Evolutionary conservation across 2,888 invertebrate species (phyloP).

Genomic region (Ornithoptera alexandrae): DNA sequence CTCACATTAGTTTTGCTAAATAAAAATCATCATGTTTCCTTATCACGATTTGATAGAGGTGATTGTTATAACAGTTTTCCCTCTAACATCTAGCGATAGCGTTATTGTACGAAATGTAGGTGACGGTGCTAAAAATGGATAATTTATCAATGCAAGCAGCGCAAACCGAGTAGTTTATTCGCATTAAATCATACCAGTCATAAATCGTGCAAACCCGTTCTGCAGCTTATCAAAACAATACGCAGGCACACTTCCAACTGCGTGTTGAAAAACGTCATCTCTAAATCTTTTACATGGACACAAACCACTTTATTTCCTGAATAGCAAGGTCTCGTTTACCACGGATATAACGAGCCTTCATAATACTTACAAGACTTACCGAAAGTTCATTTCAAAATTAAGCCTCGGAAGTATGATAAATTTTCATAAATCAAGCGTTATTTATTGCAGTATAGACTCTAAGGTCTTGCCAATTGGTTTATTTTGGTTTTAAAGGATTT

Average conservation of each 20-base stretch:
- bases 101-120: slow-evolving; percentile 47
- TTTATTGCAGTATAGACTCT: slow-evolving; percentile 78
- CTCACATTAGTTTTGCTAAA: background rate
- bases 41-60: background rate
- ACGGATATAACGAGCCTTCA: slow-evolving; percentile 42
- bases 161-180: slow-evolving; percentile 76
- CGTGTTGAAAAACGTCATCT: slow-evolving; percentile 61
- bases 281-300: slow-evolving; percentile 41
- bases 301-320: slow-evolving; percentile 49
- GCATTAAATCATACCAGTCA: slow-evolving; percentile 78
- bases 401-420: slow-evolving; percentile 78
- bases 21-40: background rate
- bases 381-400: slow-evolving; percentile 75
- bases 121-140: slow-evolving; percentile 64
- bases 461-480: slow-evolving; percentile 74
- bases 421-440: slow-evolving; percentile 78
- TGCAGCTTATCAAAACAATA: slow-evolving; percentile 81
- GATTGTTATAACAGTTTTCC: slow-evolving; percentile 16
- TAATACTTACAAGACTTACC: slow-evolving; percentile 48
- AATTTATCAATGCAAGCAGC: slow-evolving; percentile 72
- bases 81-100: slow-evolving; percentile 35
- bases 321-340: slow-evolving; percentile 58
- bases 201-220: slow-evolving; percentile 79
- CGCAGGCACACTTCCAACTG: slow-evolving; percentile 76
- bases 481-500: slow-evolving; percentile 62